Evolutionary conservation across 2,797 vertebrate genomes (phyloP), one percentile per base, ranked within the genome.

Genomic region (Sebastiscus albofasciatus): DNA sequence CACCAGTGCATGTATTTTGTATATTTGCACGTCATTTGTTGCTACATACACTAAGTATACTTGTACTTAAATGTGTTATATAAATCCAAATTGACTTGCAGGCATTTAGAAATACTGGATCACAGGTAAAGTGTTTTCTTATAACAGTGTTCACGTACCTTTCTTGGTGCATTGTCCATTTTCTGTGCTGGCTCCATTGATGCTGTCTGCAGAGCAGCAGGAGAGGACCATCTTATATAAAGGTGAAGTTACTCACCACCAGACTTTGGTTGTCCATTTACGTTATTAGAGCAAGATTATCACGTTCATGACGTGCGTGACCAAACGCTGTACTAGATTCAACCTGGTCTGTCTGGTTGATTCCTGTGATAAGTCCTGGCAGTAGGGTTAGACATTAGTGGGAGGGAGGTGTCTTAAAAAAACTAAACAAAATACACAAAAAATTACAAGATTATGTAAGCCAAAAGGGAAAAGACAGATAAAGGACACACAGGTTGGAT

Each of bases 181-280:
- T 77, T 34, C 62, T 42, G n/a, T 12, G 9, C 11, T n/a, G 61
- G 3, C 18, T 81, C 13, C 14, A 3, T 73, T 52, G 56, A 79
- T 80, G 58, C 64, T 64, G 46, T 20, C 61, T 79, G 67, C 31
- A 66, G 31, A 29, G 7, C 3, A 86, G 73, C 12, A 16, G 31
- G 29, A 56, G 36, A 54, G 13, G 33, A 67, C 22, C 33, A 59
- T 5, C 18, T 33, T 87, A 78, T 93, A 87, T 85, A 22, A 70
- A 56, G 34, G 16, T 1, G 1, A 69, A 76, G 92, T 92, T 92
- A 93, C 54, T 78, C 81, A 89, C 89, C 79, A 75, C 80, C 56
- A 59, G 49, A 64, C 20, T 49, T 31, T 36, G 70, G 91, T 84
- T 91, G 79, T 85, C 55, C 77, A 90, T 90, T 93, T 5, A 33